A percentile compares a stretch with the other conserved stretches of the same genome.
Evolutionary conservation across 2,113 vertebrate genomes (phyloP).

Genomic region (Electrona antarctica): DNA sequence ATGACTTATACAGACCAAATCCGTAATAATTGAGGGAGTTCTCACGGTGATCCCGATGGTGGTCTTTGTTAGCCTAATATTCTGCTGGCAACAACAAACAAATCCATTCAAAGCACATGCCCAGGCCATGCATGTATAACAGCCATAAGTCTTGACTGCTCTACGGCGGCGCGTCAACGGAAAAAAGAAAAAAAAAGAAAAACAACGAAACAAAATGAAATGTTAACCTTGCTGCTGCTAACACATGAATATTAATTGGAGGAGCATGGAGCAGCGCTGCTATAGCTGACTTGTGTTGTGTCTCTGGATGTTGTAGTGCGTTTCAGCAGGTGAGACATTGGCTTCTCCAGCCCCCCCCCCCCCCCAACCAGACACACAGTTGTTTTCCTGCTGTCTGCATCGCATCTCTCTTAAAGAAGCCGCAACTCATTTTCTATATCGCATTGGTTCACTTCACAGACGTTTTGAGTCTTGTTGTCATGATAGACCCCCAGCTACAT

Average conservation of each 20-base stretch:
- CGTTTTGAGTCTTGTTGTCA: too few relatives aligned
- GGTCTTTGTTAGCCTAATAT: constrained; percentile 64
- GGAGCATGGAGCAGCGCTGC: constrained; percentile 33
- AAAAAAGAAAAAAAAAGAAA: constrained; percentile 35
- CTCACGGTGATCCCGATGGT: constrained; percentile 52
- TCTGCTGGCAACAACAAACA: too few relatives aligned
- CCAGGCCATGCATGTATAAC: neutral
- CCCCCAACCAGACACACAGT: constrained; percentile 54
- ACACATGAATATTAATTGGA: constrained; percentile 67
- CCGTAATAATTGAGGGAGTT: constrained; percentile 53
- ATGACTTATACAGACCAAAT: constrained; percentile 62
- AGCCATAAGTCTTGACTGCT: neutral
- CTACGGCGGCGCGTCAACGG: constrained; percentile 15
- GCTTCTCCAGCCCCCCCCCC: constrained; percentile 70
- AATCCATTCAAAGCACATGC: too few relatives aligned
- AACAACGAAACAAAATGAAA: constrained; percentile 46
- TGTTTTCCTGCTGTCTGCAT: constrained; percentile 54
- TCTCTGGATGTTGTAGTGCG: constrained; percentile 64
- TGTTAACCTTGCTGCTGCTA: constrained; percentile 44
- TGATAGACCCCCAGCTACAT: too few relatives aligned
- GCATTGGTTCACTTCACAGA: too few relatives aligned
- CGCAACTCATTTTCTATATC: constrained; percentile 54
- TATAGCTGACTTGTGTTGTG: constrained; percentile 42
- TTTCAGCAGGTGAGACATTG: constrained; percentile 82
- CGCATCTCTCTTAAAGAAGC: constrained; percentile 82